Evolutionary conservation across 2,888 invertebrate genomes (phyloP), one percentile per base, ranked within the genome.

Genomic region (Thymelicus sylvestris): DNA sequence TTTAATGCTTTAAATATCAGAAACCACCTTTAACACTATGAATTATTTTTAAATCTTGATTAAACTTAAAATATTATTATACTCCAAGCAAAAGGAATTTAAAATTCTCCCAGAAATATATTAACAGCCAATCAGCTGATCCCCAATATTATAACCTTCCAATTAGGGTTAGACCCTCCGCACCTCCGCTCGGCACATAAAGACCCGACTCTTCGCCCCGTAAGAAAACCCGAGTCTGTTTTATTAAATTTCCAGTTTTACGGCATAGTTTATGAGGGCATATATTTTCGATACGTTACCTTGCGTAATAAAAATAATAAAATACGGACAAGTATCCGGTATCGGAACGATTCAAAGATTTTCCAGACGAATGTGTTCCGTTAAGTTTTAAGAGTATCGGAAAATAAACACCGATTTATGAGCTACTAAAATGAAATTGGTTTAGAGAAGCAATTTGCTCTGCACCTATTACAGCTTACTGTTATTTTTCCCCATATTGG

Each of bases 201-300:
- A 68, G 31, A 74, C 76, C 73, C 38, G 59, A 66, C 61, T 19
- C 61, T 8, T 3, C 2, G 12, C 13, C 59, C 70, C 65, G 60
- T 52, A 70, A 67, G 67, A 70, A 73, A 70, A 44, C 39, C 67
- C 71, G 75, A 76, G 76, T 77, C 80, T 82, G 83, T 85, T 84
- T 82, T 80, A 83, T 80, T 81, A 85, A 85, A 83, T 83, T 83
- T 84, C 81, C 79, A 80, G 80, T 79, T 85, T 87, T 86, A 88
- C 83, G 81, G 79, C 80, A 74, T 80, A 83, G 83, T 88, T 88
- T 88, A 88, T 84, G 79, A 85, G 77, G 77, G 74, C 83, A 82
- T 86, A 85, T 86, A 85, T 87, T 87, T 86, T 82, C 83, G 81
- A 84, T 80, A 86, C 81, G 82, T 83, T 80, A 87, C 83, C 81